These are phyloP conservation scores for Sebastes dallii DNA, from an alignment of 2,797 vertebrate species.

Conservation along the genomic window DNA sequence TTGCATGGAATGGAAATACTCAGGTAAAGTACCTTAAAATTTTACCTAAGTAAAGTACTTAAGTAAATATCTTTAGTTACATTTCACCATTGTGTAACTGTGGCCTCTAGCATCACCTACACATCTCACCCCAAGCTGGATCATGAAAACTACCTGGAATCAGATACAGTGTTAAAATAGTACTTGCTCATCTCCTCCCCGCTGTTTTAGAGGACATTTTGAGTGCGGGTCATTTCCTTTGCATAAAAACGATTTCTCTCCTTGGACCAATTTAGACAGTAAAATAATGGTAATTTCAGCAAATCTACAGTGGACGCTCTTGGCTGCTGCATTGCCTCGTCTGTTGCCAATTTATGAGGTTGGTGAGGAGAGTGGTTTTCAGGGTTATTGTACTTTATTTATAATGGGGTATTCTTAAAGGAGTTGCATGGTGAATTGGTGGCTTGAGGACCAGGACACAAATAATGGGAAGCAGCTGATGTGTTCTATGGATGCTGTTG, in stretches of 20 bases:
- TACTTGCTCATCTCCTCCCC: neutral
- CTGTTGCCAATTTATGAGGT: neutral
- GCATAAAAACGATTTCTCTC: constrained; percentile 15
- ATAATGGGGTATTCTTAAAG: constrained; percentile 7
- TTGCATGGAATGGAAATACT: neutral
- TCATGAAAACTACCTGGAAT: neutral
- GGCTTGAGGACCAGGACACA: neutral
- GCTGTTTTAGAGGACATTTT: neutral
- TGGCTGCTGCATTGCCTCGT: constrained; percentile 16
- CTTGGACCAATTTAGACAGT: neutral
- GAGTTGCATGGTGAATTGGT: constrained; percentile 8
- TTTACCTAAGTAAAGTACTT: neutral
- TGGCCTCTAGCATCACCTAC: neutral
- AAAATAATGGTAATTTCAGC: constrained; percentile 24
- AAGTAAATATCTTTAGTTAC: too few species aligned
- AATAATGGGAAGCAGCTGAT: constrained; percentile 19
- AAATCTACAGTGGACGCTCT: neutral
- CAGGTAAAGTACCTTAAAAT: neutral
- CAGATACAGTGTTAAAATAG: neutral
- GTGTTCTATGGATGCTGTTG: constrained; percentile 18
- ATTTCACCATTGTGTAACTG: neutral
- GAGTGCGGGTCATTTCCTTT: constrained; percentile 22
- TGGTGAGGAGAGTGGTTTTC: constrained; percentile 14
- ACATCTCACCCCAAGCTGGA: neutral
- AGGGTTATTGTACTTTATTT: constrained; percentile 30